Conservation (phyloP, 2,888 invertebrate species). For the Pyralis farinalis region DNA sequence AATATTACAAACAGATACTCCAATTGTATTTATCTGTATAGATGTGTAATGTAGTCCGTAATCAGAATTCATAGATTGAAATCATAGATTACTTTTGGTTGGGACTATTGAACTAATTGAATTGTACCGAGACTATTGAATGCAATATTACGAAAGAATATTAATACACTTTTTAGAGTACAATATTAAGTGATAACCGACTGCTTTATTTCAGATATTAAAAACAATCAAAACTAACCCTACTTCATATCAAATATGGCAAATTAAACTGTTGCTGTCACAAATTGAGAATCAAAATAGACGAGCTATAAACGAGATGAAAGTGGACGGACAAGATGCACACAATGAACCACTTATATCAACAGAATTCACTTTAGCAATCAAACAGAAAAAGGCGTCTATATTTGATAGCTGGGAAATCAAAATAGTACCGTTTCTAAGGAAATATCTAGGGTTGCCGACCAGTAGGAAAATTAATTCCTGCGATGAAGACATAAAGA, state of each 20-base stretch:
- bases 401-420: conserved; percentile 81
- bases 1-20: too few species aligned
- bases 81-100: too few species aligned
- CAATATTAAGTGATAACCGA: too few species aligned
- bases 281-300: conserved; percentile 70
- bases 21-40: too few species aligned
- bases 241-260: conserved; percentile 84
- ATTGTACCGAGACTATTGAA: too few species aligned
- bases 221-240: conserved; percentile 76
- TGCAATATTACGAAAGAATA: too few species aligned
- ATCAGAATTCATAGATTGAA: too few species aligned
- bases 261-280: conserved; percentile 85
- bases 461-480: conserved; percentile 40
- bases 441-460: conserved; percentile 73
- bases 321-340: conserved; percentile 46
- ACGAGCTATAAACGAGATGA: conserved; percentile 41
- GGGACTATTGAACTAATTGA: too few species aligned
- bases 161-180: too few species aligned
- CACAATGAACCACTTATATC: conserved; percentile 74
- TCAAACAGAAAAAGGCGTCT: conserved; percentile 78
- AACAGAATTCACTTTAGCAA: conserved; percentile 81
- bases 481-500: conserved; percentile 49
- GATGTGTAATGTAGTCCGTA: too few species aligned
- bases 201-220: conserved; percentile 66
- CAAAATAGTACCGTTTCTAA: conserved; percentile 57